Evolutionary conservation across 2,888 invertebrate genomes (phyloP), one percentile per base, ranked within the genome.

Genomic region (Drosophila falleni): DNA sequence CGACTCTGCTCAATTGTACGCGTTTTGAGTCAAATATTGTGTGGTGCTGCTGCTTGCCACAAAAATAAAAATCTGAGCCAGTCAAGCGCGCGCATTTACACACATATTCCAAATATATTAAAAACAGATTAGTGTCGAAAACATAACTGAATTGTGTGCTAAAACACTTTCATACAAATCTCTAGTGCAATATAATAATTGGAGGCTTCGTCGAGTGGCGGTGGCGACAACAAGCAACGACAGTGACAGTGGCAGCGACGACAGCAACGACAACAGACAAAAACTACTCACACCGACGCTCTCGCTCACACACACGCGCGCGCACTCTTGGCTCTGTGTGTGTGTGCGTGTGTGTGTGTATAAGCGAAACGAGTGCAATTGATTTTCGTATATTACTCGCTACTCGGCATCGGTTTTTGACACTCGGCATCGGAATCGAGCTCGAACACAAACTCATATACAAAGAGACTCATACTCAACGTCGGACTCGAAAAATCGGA

Each of bases 341-440:
- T 41, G 63, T 55, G 65, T 53, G 39, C 47, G 71, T 41, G 59
- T 49, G 56, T 58, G 74, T 81, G 73, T 76, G 76, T 74, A 81
- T 71, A 60, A 66, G 77, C 33, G 49, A 78, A 81, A 80, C 81
- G 79, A 81, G 81, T 81, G 81, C 70, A 81, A 79, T 79, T 78
- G 80, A 79, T 79, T 79, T 80, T 79, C 56, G 46, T 59, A 47
- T 44, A 39, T 49, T 75, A 58, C 72, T 75, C 62, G 76, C 47
- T 63, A 53, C 77, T 53, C 55, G 66, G 66, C 58, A 74, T 56
- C 59, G 60, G 29, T 31, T 47, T 47, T 70, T 42, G 41, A 37
- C 39, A 64, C 56, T 64, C 50, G 42, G 26, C 42, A 31, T 46
- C 19, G 50, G 50, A 29, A 39, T 62, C 46, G 54, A 5, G 50